These are phyloP conservation scores for Gastrophryne carolinensis DNA, from an alignment of 2,797 vertebrate species.

Conservation along the genomic window DNA sequence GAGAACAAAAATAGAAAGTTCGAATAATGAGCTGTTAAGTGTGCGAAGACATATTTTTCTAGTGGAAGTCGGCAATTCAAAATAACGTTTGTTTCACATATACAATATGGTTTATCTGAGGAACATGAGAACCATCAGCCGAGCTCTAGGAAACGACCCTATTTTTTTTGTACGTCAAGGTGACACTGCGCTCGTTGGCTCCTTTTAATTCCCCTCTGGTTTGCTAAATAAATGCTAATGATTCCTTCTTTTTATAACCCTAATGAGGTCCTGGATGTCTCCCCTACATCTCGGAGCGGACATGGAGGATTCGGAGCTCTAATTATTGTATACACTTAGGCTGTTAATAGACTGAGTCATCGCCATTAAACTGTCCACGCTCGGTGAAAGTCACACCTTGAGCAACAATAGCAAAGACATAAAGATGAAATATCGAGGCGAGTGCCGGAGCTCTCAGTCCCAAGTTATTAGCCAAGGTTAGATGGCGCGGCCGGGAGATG, in stretches of 20 bases:
- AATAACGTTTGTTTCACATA: no score
- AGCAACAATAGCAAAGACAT: slow-evolving; percentile 49
- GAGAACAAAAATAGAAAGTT: no score
- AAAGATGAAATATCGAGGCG: slow-evolving; percentile 26
- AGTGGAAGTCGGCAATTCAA: no score
- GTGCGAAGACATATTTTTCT: no score
- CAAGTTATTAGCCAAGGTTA: slow-evolving; percentile 20
- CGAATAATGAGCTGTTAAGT: no score
- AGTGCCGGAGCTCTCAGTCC: background rate
- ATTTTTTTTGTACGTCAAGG: slow-evolving; percentile 30
- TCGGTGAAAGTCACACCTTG: slow-evolving; percentile 56
- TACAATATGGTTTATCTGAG: no score
- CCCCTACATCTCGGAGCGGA: slow-evolving; percentile 46
- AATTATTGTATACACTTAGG: slow-evolving; percentile 51
- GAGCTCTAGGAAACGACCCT: background rate
- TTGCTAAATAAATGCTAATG: slow-evolving; percentile 44
- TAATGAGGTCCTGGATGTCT: slow-evolving; percentile 47
- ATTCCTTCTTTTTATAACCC: slow-evolving; percentile 49
- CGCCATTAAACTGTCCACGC: slow-evolving; percentile 50
- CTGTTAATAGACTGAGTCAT: slow-evolving; percentile 51
- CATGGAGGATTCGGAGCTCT: slow-evolving; percentile 36
- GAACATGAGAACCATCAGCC: no score
- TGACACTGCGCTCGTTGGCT: slow-evolving; percentile 37
- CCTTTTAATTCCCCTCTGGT: slow-evolving; percentile 18
- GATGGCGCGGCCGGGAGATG: background rate